Conservation (phyloP, 2,113 vertebrate species). For the Pseudois nayaur region DNA sequence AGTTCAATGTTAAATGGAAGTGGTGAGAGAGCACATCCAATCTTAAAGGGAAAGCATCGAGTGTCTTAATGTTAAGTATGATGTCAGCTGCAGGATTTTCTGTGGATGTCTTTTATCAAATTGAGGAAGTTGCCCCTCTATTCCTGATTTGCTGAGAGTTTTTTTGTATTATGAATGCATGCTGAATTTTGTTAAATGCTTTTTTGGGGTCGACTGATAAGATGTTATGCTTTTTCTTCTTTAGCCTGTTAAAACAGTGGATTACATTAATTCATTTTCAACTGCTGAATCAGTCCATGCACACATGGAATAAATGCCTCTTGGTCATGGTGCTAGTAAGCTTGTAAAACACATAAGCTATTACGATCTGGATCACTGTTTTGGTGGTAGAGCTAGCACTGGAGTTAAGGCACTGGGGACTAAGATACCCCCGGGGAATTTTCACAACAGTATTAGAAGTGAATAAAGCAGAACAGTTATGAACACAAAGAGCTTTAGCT, state of each 20-base stretch:
- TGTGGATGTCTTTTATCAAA: background rate
- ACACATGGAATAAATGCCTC: background rate
- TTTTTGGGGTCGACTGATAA: background rate
- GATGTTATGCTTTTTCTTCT: background rate
- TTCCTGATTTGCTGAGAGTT: background rate
- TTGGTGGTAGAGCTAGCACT: background rate
- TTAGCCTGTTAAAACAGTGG: background rate
- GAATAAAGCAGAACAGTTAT: background rate
- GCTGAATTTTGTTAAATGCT: background rate
- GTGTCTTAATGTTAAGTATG: background rate
- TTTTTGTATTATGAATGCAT: background rate
- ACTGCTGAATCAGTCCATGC: background rate
- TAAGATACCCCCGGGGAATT: background rate
- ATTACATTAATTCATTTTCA: background rate
- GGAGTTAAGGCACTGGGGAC: background rate
- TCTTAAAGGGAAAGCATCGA: background rate
- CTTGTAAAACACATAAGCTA: background rate
- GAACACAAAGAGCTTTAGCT: background rate
- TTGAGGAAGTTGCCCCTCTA: background rate
- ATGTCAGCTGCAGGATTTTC: background rate
- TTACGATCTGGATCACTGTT: background rate
- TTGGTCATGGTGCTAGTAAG: background rate
- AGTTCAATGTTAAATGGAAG: background rate
- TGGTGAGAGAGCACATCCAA: background rate
- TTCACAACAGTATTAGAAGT: background rate